Conservation (phyloP, 2,888 invertebrate genomes). For the Himalopsyche tibetana region DNA sequence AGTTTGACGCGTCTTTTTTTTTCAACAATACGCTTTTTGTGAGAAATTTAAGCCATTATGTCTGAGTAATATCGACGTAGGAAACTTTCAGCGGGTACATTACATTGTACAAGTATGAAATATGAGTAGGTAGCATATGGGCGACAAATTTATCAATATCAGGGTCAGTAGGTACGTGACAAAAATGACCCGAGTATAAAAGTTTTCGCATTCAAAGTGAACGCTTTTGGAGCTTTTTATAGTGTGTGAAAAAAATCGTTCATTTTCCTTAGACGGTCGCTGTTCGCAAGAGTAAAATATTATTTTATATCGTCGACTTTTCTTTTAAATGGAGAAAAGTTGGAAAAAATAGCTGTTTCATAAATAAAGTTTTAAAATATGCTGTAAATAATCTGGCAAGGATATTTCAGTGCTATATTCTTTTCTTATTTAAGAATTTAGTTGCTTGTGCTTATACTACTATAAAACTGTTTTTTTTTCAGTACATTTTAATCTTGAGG, state of each 20-base stretch:
- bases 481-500: too few species aligned
- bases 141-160: slow-evolving; percentile 63
- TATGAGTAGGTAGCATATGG: slow-evolving; percentile 64
- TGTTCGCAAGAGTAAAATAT: slow-evolving; percentile 17
- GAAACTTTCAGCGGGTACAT: not conserved
- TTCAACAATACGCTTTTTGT: not conserved
- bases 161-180: slow-evolving; percentile 62
- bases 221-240: slow-evolving; percentile 44
- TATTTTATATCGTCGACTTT: slow-evolving; percentile 12
- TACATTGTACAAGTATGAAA: slow-evolving; percentile 48
- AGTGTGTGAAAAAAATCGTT: slow-evolving; percentile 39
- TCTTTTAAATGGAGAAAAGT: slow-evolving; percentile 14
- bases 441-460: too few species aligned
- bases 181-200: slow-evolving; percentile 60
- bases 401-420: not conserved
- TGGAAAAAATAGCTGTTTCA: not conserved
- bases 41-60: slow-evolving; percentile 20
- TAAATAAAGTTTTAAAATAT: slow-evolving; percentile 26
- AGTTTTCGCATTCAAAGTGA: slow-evolving; percentile 58
- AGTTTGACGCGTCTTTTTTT: too few species aligned
- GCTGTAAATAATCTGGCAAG: not conserved
- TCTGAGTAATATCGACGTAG: slow-evolving; percentile 2
- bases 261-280: slow-evolving; percentile 18
- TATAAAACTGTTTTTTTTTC: too few species aligned
- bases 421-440: not conserved